phyloP scores from a whole-genome alignment of 2,113 vertebrate genomes.

The Tricholaema leucomelas region DNA sequence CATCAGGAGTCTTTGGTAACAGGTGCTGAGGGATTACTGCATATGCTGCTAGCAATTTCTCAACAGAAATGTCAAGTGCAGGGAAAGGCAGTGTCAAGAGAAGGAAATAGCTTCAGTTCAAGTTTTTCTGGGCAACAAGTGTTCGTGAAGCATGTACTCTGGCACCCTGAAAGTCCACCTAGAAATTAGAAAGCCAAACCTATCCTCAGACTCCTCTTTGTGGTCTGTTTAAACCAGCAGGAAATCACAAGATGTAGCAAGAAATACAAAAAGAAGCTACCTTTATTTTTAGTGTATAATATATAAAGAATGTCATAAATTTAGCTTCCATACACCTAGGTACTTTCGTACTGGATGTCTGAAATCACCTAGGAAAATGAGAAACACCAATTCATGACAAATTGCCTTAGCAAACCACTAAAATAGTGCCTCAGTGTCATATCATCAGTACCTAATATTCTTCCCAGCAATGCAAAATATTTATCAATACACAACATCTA shows the following conservation, averaged over 20 bases:
- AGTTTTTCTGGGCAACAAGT: not conserved
- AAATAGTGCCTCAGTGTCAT: not conserved
- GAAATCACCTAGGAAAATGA: not conserved
- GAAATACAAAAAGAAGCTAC: not conserved
- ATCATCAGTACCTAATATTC: not conserved
- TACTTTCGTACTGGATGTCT: not conserved
- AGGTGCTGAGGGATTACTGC: conserved; percentile 22
- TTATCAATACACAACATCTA: not conserved
- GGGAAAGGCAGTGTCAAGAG: not conserved
- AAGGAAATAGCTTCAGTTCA: not conserved
- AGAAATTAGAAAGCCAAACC: not conserved
- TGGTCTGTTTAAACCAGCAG: not conserved
- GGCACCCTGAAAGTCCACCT: not conserved
- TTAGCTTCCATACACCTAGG: not conserved
- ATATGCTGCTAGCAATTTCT: conserved; percentile 22
- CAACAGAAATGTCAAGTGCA: not conserved
- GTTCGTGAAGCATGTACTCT: not conserved
- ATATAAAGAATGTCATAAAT: not conserved
- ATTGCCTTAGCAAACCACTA: not conserved
- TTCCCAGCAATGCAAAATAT: not conserved
- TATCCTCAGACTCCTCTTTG: not conserved
- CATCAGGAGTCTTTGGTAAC: not conserved
- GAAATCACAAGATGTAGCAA: not conserved
- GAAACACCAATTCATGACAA: not conserved
- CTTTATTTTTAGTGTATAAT: not conserved